Conservation (phyloP, 2,888 invertebrate species). For the Ophion obscuratus region DNA sequence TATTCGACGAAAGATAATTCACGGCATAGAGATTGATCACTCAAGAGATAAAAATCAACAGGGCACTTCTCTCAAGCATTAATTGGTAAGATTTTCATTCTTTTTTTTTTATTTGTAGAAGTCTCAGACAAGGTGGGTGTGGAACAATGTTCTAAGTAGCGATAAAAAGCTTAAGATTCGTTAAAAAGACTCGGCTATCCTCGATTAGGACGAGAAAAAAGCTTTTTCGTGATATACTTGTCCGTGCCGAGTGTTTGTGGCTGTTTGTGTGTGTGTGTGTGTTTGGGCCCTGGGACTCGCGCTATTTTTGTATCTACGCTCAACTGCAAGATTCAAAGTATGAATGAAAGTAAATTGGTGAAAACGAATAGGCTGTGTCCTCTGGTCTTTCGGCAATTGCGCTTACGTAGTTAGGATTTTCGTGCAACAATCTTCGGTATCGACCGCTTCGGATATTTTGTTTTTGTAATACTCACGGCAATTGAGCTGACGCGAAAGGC, state of each 20-base stretch:
- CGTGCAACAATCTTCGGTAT: slow-evolving; percentile 19
- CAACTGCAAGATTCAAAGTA: slow-evolving; percentile 44
- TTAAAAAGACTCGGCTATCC: slow-evolving; percentile 58
- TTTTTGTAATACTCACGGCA: not conserved
- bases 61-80: slow-evolving; percentile 54
- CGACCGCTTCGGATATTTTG: not conserved
- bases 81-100: slow-evolving; percentile 37
- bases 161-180: slow-evolving; percentile 63
- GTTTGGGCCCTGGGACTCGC: slow-evolving; percentile 32
- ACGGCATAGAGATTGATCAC: slow-evolving; percentile 54
- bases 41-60: slow-evolving; percentile 39
- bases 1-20: slow-evolving; percentile 24
- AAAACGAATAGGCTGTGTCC: slow-evolving; percentile 40
- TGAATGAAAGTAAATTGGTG: slow-evolving; percentile 53
- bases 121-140: slow-evolving; percentile 49
- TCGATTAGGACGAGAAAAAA: slow-evolving; percentile 62
- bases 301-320: slow-evolving; percentile 51
- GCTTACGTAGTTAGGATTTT: slow-evolving; percentile 38
- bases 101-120: slow-evolving; percentile 21
- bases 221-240: slow-evolving; percentile 50
- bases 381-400: slow-evolving; percentile 25
- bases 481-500: not conserved
- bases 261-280: not conserved
- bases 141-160: slow-evolving; percentile 60
- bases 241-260: slow-evolving; percentile 37